These are phyloP conservation scores for Neoseiulus cucumeris DNA, from an alignment of 1,140 invertebrate genomes.

Conservation along the genomic window DNA sequence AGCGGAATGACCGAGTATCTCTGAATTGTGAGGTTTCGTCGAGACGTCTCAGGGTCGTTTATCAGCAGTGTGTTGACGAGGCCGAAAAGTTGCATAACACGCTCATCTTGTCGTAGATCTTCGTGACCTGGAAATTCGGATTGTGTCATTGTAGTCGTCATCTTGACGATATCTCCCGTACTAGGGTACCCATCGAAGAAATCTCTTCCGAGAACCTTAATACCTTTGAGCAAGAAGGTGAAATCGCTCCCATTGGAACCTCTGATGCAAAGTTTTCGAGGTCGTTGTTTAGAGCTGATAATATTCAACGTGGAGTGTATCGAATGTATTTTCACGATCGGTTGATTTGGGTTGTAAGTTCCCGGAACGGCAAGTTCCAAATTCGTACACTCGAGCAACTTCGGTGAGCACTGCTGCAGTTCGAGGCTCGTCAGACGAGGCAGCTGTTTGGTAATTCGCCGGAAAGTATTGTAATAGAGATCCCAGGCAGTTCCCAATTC, in stretches of 20 bases:
- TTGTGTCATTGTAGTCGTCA: too few relatives aligned
- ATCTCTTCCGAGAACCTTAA: too few relatives aligned
- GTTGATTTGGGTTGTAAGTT: conserved; percentile 72
- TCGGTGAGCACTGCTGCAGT: conserved; percentile 84
- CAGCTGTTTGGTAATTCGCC: conserved; percentile 78
- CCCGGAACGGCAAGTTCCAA: conserved; percentile 82
- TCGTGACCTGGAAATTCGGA: conserved; percentile 61
- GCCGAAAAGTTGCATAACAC: conserved; percentile 98
- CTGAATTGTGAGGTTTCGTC: conserved; percentile 65
- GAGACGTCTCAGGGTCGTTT: conserved; percentile 81
- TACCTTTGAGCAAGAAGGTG: conserved; percentile 83
- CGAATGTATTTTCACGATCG: conserved; percentile 61
- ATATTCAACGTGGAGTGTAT: conserved; percentile 66
- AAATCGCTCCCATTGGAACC: conserved; percentile 94
- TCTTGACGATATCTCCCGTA: too few relatives aligned
- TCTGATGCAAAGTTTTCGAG: conserved; percentile 77
- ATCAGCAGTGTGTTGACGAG: conserved; percentile 87
- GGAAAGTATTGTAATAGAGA: conserved; percentile 91
- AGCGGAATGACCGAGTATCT: conserved; percentile 93
- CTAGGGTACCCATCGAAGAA: too few relatives aligned
- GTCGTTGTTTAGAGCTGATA: conserved; percentile 92
- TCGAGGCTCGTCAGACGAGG: conserved; percentile 49
- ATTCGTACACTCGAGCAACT: conserved; percentile 65
- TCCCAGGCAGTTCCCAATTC: conserved; percentile 97
- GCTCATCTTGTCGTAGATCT: conserved; percentile 91